Evolutionary conservation across 2,797 vertebrate genomes (phyloP), one percentile per base, ranked within the genome.

Genomic region (Labeo calbasu): DNA sequence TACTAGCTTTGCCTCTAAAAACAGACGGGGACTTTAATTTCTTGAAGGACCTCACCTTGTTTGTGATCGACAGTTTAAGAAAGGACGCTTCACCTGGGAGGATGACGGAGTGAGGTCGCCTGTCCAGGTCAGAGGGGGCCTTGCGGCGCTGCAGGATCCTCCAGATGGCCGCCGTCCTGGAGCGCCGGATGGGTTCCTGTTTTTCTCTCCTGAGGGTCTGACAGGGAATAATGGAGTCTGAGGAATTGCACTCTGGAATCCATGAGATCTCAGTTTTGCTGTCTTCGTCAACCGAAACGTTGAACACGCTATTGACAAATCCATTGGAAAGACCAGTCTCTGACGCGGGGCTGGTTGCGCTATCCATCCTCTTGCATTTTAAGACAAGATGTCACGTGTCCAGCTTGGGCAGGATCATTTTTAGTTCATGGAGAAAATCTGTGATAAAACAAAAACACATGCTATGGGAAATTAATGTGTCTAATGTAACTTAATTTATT

Each of bases 91-190:
- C 96, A 87, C 95, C 96, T 0, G 96, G 94, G 75, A 97, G 92
- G 82, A 98, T 96, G 96, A 98, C 96, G 61, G 98, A 98, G 91
- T 96, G 96, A 7, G 97, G 97, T 63, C 96, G 92, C 75, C 94
- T 95, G 79, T 95, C 95, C 76, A 91, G 91, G 3, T 94, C 91
- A 1, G 95, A 89, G 14, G 91, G 89, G 7, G 91, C 93, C 92
- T 94, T 96, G 89, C 94, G 96, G 82, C 94, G 90, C 81, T 92
- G 95, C 83, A 98, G 92, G 57, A 98, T 97, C 92, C 95, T 97
- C 97, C 97, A 98, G 86, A 98, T 96, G 32, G 94, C 93, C 2
- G 82, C 93, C 76, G 94, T 93, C 82, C 94, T 96, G 55, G 93
- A 88, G 79, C 90, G 91, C 77, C 92, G 92, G 85, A 86, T 92